phyloP scores from a whole-genome alignment of 2,797 vertebrate genomes.

The Clarias platycephalus region DNA sequence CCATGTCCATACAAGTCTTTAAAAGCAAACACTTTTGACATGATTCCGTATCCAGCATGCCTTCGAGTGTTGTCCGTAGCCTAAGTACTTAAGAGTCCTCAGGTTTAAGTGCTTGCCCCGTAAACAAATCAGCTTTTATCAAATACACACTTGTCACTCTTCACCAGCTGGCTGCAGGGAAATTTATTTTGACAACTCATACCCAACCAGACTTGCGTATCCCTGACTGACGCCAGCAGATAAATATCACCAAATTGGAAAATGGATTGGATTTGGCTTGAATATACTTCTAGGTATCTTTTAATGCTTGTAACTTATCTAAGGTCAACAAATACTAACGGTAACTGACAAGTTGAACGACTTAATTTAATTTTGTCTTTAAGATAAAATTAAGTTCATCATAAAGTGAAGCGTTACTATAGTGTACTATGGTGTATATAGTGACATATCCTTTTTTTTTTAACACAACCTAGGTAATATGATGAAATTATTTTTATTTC shows the following conservation, averaged over 20 bases:
- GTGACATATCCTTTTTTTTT: no score
- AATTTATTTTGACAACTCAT: conserved; percentile 55
- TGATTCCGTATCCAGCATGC: conserved; percentile 16
- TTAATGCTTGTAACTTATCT: conserved; percentile 80
- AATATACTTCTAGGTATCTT: conserved; percentile 79
- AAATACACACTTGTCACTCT: conserved; percentile 53
- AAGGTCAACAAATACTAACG: conserved; percentile 85
- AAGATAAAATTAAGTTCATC: conserved; percentile 63
- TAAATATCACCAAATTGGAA: conserved; percentile 79
- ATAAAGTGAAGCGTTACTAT: conserved; percentile 9
- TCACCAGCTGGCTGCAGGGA: conserved; percentile 28
- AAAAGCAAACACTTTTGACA: conserved; percentile 11
- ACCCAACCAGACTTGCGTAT: conserved; percentile 72
- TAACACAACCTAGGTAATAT: no score
- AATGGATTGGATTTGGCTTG: conserved; percentile 75
- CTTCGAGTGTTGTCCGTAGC: conserved; percentile 20
- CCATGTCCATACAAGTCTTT: background rate
- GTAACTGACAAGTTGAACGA: conserved; percentile 86
- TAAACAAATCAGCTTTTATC: conserved; percentile 52
- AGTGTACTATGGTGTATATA: no score
- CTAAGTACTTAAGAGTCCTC: conserved; percentile 42
- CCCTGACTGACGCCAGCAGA: conserved; percentile 78
- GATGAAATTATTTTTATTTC: no score
- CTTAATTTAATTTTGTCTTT: conserved; percentile 82
- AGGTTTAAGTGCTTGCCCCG: conserved; percentile 42